These are phyloP conservation scores for Phallusia fumigata DNA, from an alignment of 23 tunicate species.

Conservation along the genomic window DNA sequence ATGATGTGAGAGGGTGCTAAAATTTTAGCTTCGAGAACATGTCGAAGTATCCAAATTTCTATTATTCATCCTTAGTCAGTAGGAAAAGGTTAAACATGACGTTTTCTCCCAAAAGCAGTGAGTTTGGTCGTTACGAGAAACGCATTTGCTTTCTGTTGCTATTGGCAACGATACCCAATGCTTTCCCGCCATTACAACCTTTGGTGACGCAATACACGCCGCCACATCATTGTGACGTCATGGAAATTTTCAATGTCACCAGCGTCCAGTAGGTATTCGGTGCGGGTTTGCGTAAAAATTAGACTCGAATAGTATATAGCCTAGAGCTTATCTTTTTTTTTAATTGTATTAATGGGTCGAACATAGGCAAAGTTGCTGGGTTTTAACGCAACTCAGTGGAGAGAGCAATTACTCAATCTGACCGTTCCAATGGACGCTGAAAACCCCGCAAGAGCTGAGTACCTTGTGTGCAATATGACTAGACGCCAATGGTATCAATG, in stretches of 20 bases:
- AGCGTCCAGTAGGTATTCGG: neutral
- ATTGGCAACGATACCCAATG: constrained; percentile 1
- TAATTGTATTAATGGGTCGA: too few relatives aligned
- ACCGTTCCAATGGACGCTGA: neutral
- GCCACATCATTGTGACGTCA: constrained; percentile 11
- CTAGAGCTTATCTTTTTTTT: too few relatives aligned
- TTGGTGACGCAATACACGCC: constrained; percentile 13
- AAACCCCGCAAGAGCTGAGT: neutral
- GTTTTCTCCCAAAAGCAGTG: neutral
- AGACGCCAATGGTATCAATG: neutral
- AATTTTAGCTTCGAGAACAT: constrained; percentile 46
- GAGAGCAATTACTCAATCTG: neutral
- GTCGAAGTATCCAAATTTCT: constrained; percentile 20
- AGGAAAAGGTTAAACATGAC: neutral
- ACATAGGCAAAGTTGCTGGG: too few relatives aligned
- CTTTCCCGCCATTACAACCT: neutral
- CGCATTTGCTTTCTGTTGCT: constrained; percentile 14
- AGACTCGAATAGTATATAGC: too few relatives aligned
- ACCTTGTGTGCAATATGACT: neutral
- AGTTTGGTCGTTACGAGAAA: constrained; percentile 14
- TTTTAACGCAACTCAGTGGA: neutral
- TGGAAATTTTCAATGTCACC: neutral
- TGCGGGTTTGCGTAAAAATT: too few relatives aligned
- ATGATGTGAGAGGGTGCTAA: too few relatives aligned
- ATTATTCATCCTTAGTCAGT: too few relatives aligned